phyloP scores from a whole-genome alignment of 2,113 vertebrate species.

The Callospermophilus lateralis region DNA sequence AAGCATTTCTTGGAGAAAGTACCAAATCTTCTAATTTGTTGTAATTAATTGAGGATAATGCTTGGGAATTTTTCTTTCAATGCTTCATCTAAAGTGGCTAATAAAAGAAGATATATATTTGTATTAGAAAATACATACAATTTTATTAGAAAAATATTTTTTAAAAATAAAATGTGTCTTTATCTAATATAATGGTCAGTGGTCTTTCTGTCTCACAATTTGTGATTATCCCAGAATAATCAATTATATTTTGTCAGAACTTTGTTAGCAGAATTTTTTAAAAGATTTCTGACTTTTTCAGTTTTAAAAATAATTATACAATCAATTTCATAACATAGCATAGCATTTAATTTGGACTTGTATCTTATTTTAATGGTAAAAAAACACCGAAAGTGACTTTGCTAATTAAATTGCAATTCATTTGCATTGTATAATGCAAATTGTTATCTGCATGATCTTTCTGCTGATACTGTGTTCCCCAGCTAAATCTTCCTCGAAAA shows the following conservation, averaged over 20 bases:
- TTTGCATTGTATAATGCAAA: not conserved
- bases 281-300: not conserved
- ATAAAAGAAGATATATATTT: not conserved
- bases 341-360: not conserved
- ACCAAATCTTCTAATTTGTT: not conserved
- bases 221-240: not conserved
- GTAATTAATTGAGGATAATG: not conserved
- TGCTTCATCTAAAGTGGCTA: not conserved
- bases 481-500: slow-evolving; percentile 35
- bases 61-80: not conserved
- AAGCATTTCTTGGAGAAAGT: not conserved
- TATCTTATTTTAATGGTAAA: slow-evolving; percentile 30
- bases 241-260: not conserved
- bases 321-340: not conserved
- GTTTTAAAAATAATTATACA: not conserved
- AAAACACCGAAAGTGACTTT: not conserved
- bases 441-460: not conserved
- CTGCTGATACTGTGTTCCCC: not conserved
- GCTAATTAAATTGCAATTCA: not conserved
- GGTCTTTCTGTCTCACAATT: not conserved
- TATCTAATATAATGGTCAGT: not conserved
- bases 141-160: not conserved
- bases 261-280: not conserved
- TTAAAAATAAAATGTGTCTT: not conserved
- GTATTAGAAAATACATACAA: not conserved